phyloP scores from a whole-genome alignment of 2,888 invertebrate genomes.

The Dromius quadrimaculatus region DNA sequence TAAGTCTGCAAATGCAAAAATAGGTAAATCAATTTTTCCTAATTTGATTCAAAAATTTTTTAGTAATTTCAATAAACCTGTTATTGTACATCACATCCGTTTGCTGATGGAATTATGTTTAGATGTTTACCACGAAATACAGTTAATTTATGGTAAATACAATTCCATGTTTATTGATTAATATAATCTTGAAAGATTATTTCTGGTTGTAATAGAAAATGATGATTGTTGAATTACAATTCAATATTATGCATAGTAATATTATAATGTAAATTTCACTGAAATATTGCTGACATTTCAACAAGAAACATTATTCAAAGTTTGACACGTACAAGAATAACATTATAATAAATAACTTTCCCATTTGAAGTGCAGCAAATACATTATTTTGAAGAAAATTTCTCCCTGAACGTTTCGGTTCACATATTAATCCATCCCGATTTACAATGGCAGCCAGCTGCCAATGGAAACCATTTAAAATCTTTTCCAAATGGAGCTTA shows the following conservation, averaged over 20 bases:
- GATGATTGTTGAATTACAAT: neutral
- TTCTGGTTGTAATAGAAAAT: neutral
- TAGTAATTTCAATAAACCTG: no score
- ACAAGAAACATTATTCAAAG: constrained; percentile 20
- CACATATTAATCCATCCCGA: constrained; percentile 33
- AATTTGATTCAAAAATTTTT: no score
- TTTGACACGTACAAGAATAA: constrained; percentile 20
- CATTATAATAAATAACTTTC: constrained; percentile 26
- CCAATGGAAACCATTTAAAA: constrained; percentile 41
- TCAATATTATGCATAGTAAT: neutral
- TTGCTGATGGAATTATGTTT: no score
- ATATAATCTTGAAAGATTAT: neutral
- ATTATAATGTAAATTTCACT: constrained; percentile 32
- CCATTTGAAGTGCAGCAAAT: constrained; percentile 6
- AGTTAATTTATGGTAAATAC: neutral
- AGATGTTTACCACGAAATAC: no score
- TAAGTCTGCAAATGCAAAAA: no score
- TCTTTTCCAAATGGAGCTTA: constrained; percentile 35
- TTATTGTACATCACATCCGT: no score
- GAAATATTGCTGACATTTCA: constrained; percentile 33
- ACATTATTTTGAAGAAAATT: no score
- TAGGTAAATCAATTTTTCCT: no score
- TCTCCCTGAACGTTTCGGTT: constrained; percentile 26
- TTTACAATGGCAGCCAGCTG: constrained; percentile 22
- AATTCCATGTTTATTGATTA: neutral